These are phyloP conservation scores for Lagopus leucura DNA, from an alignment of 2,113 vertebrate species.

Conservation along the genomic window DNA sequence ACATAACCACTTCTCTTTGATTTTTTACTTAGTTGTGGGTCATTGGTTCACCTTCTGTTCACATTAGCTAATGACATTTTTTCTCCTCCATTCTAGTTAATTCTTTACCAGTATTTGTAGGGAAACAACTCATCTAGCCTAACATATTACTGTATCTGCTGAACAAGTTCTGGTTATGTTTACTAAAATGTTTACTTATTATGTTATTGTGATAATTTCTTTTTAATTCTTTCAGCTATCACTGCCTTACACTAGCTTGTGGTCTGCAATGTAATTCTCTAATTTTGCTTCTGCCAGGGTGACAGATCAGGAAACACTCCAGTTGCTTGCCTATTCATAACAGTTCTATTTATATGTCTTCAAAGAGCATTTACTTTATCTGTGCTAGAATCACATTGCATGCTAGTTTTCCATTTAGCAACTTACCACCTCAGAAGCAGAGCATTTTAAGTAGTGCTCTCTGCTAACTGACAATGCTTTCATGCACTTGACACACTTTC, in stretches of 20 bases:
- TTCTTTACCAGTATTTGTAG: conserved; percentile 14
- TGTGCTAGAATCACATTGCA: conserved; percentile 56
- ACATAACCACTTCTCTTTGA: background rate
- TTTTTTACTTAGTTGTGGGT: background rate
- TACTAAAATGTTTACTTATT: background rate
- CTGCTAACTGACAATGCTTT: conserved; percentile 18
- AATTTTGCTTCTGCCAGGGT: background rate
- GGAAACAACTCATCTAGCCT: background rate
- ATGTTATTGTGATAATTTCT: background rate
- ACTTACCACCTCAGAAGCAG: conserved; percentile 36
- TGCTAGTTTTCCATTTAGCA: conserved; percentile 60
- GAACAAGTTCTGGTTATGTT: background rate
- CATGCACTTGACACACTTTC: background rate
- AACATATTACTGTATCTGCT: background rate
- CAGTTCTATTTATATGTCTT: conserved; percentile 59
- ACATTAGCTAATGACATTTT: conserved; percentile 13
- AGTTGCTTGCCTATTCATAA: conserved; percentile 33
- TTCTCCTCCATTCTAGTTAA: background rate
- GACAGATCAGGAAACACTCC: conserved; percentile 56
- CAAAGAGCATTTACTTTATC: conserved; percentile 63
- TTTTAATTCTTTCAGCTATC: background rate
- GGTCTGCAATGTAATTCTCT: background rate
- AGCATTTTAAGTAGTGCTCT: conserved; percentile 28
- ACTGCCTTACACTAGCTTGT: background rate
- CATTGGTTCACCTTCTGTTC: background rate